Evolutionary conservation across 2,888 invertebrate species (phyloP).

Genomic region (Sinelater perroti): DNA sequence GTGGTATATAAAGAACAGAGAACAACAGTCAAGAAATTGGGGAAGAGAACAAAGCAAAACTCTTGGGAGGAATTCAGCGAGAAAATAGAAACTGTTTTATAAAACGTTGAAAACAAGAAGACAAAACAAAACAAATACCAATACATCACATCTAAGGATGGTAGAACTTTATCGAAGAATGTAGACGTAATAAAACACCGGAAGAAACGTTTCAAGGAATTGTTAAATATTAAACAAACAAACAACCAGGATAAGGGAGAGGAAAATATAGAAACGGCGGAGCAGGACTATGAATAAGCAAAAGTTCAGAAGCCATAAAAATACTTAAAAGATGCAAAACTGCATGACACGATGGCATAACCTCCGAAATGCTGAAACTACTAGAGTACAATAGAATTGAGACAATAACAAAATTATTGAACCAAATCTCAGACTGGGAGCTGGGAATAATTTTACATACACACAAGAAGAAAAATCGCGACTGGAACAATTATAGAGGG

Average conservation of each 20-base stretch:
- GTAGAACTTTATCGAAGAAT: no score
- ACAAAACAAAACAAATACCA: no score
- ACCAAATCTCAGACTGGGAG: slow-evolving; percentile 5
- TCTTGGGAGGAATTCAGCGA: no score
- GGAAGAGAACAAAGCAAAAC: background rate
- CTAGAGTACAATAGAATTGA: slow-evolving; percentile 6
- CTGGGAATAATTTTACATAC: slow-evolving; percentile 8
- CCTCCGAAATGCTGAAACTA: slow-evolving; percentile 8
- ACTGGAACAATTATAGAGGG: background rate
- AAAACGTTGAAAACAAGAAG: no score
- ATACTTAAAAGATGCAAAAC: slow-evolving; percentile 1
- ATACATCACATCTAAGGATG: no score
- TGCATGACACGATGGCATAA: slow-evolving; percentile 9
- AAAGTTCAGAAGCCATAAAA: slow-evolving; percentile 11
- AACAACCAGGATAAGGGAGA: background rate
- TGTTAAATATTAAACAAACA: slow-evolving; percentile 6
- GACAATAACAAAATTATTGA: slow-evolving; percentile 9
- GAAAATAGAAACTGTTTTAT: no score
- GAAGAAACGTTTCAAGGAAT: slow-evolving; percentile 6
- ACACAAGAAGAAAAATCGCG: background rate
- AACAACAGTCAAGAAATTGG: background rate
- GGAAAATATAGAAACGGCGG: background rate
- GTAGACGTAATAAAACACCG: no score
- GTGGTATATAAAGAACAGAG: background rate
- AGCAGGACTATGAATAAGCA: slow-evolving; percentile 7